These are phyloP conservation scores for Aphis craccivora DNA, from an alignment of 1,140 invertebrate species.

Conservation along the genomic window DNA sequence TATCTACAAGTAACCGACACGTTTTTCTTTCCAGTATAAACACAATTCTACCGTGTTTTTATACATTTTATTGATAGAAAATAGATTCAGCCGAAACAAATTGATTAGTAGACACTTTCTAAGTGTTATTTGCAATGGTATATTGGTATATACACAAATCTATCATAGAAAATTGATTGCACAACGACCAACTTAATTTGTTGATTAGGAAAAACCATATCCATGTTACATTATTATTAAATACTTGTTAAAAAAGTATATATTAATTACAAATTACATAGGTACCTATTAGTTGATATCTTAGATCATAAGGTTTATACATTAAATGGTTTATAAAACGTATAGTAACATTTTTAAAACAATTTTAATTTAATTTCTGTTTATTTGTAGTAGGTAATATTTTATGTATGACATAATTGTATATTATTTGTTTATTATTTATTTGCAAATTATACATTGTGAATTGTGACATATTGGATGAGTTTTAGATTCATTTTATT, in stretches of 20 bases:
- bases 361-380: neutral
- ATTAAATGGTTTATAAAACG: too few relatives aligned
- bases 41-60: slow-evolving; percentile 37
- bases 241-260: neutral
- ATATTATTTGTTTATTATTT: too few relatives aligned
- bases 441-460: too few relatives aligned
- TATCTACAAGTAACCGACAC: neutral
- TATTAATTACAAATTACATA: neutral
- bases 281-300: neutral
- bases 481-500: too few relatives aligned
- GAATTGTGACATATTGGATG: too few relatives aligned
- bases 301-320: too few relatives aligned
- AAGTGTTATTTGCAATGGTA: slow-evolving; percentile 48
- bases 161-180: slow-evolving; percentile 20
- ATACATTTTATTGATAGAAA: slow-evolving; percentile 46
- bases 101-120: slow-evolving; percentile 57
- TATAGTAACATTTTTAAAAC: neutral
- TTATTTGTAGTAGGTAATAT: too few relatives aligned
- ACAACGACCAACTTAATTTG: slow-evolving; percentile 37
- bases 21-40: slow-evolving; percentile 31
- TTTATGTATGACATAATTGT: too few relatives aligned
- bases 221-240: neutral
- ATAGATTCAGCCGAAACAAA: slow-evolving; percentile 56
- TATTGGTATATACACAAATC: neutral
- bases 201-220: slow-evolving; percentile 38